phyloP scores from a whole-genome alignment of 2,888 invertebrate species.

The Pecten maximus region DNA sequence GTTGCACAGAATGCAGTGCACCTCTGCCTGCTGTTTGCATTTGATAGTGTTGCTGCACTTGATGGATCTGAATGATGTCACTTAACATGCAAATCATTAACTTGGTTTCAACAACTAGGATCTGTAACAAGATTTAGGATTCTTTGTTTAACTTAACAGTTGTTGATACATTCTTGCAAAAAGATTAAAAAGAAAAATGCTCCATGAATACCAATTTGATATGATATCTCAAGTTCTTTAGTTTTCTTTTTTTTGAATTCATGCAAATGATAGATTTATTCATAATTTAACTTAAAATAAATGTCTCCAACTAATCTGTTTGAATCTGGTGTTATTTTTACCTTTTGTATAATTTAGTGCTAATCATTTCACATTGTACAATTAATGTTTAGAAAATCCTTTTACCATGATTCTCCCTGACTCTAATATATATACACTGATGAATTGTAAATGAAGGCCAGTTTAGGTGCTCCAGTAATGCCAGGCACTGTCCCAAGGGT shows the following conservation, averaged over 20 bases:
- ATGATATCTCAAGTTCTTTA: background rate
- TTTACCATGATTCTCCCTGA: background rate
- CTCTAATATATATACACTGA: background rate
- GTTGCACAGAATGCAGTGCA: background rate
- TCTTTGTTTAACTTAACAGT: conserved; percentile 17
- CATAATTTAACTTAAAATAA: background rate
- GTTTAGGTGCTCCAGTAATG: background rate
- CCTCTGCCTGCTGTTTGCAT: background rate
- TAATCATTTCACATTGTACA: background rate
- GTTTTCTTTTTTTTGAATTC: no score
- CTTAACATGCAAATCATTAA: background rate
- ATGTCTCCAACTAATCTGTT: background rate
- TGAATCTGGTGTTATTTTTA: background rate
- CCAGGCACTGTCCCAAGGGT: background rate
- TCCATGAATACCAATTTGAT: background rate
- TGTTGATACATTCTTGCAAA: background rate
- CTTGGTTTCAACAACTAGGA: background rate
- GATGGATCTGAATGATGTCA: conserved; percentile 25
- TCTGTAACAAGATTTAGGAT: background rate
- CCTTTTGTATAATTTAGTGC: background rate
- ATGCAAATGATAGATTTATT: background rate
- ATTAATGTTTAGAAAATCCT: background rate
- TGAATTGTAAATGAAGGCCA: conserved; percentile 20
- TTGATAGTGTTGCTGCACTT: background rate
- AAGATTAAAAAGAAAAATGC: background rate